Base-by-base conservation (phyloP, 92 coral and sea anemone species). In the Porites evermanni region DNA sequence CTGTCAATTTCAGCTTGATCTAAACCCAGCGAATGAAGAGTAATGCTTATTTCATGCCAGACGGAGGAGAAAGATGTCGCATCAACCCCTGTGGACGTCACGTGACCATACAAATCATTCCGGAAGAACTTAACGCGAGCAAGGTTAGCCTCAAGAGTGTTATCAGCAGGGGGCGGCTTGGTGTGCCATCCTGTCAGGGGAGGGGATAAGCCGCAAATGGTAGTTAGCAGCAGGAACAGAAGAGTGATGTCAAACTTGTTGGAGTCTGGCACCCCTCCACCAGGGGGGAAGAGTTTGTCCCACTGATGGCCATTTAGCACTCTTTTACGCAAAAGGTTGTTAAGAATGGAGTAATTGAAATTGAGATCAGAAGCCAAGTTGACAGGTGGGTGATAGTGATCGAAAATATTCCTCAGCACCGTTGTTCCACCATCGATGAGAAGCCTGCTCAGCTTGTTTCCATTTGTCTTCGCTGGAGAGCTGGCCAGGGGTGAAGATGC, bases 11-110 rank as follows among this genome's bases (percentile, higher is more conserved):
- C 89, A 0, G 77, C 85, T 51, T 83, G 89, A 86, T 70, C 82
- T 64, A 84, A 19, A 29, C 95, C 95, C 32, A 92, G 87, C 10
- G 84, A 63, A 50, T 86, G 38, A 70, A 93, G 70, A 38, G 87
- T 92, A 47, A 8, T 38, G 20, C 89, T 61, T 10, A 93, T 80
- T 53, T 93, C 92, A 29, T 70, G 64, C 96, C 96, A 93, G n/a
- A 75, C 56, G 6, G 32, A 4, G 21, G 70, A 63, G 69, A 93
- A 93, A 12, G 60, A 61, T 8, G 77, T 32, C 21, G 73, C 32
- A 63, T 80, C 59, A 19, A 92, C 24, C 0, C 84, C 72, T 23
- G 82, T 80, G 23, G 72, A 70, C 50, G 70, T 51, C 17, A 60
- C 70, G 61, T 88, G 92, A 74, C 83, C 87, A 19, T 73, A 73